A percentile compares a stretch with the other conserved stretches of the same genome.
These are phyloP conservation scores for Phainopepla nitens DNA, from an alignment of 2,113 vertebrate genomes.

Conservation along the genomic window DNA sequence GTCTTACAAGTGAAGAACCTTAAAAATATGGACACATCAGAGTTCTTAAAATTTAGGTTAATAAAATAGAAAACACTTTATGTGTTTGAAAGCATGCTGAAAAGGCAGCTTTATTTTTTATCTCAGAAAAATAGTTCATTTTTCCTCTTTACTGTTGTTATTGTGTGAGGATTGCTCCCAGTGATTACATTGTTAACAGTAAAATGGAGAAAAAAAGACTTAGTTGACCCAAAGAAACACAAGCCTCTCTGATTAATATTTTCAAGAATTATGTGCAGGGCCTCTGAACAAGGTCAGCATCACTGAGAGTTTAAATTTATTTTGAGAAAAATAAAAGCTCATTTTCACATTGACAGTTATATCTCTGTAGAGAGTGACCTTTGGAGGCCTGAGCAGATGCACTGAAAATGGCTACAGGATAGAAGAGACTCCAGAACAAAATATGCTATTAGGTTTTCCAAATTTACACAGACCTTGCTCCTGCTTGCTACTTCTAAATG, in stretches of 20 bases:
- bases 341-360: background rate
- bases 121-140: background rate
- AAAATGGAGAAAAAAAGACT: background rate
- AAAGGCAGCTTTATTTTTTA: background rate
- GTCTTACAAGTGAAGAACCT: background rate
- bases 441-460: background rate
- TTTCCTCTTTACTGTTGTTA: background rate
- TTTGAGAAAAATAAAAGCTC: background rate
- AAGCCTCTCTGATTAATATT: background rate
- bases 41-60: background rate
- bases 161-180: background rate
- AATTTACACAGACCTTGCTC: background rate
- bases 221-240: background rate
- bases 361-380: background rate
- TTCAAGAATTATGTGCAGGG: background rate
- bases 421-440: background rate
- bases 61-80: background rate
- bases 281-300: background rate
- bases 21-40: background rate
- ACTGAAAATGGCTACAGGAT: background rate
- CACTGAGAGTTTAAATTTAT: background rate
- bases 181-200: background rate
- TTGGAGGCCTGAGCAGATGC: background rate
- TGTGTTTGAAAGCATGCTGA: background rate
- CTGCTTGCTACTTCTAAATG: background rate